Evolutionary conservation across 2,113 vertebrate genomes (phyloP), one percentile per base, ranked within the genome.

Genomic region (Channa maculata): DNA sequence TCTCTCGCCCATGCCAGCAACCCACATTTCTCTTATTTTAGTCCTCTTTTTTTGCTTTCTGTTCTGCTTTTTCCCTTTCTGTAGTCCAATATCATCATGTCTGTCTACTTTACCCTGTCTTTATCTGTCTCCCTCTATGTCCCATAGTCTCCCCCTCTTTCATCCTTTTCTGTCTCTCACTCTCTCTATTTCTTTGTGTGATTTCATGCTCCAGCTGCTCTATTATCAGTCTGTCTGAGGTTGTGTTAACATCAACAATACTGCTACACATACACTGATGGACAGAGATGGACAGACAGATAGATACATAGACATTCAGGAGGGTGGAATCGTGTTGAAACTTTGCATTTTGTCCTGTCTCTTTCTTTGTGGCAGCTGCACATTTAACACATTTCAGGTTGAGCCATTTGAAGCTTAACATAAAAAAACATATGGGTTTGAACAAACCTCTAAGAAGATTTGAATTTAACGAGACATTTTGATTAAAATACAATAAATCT

Each of bases 171-270:
- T 55, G 39, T 41, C 39, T 41, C 39, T 41, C 39, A 41, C 70
- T 57, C 55, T 63, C 73, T 68, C 39, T 65, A 10, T 84, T 75
- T 90, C 88, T 91, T 84, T 87, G 44, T 87, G 82, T 80, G 91
- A 90, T 92, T 92, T 92, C 89, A 92, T 88, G 91, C 91, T 87
- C 90, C 88, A 89, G 86, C 90, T 90, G 87, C 82, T 83, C 91
- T 63, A 81, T 92, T 92, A 86, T 92, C 36, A 69, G 77, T 86
- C 80, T 75, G 84, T 88, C 85, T 84, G 83, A 90, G 88, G 86
- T 91, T 86, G 72, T 86, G 82, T 91, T 91, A 88, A 83, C 88
- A 78, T 80, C 85, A 81, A 91, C 88, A 87, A 91, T 85, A 77
- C 86, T 2, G 65, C 82, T 75, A 75, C 87, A 86, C 82, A 89